phyloP scores from a whole-genome alignment of 2,113 vertebrate species.

The Gambusia affinis region DNA sequence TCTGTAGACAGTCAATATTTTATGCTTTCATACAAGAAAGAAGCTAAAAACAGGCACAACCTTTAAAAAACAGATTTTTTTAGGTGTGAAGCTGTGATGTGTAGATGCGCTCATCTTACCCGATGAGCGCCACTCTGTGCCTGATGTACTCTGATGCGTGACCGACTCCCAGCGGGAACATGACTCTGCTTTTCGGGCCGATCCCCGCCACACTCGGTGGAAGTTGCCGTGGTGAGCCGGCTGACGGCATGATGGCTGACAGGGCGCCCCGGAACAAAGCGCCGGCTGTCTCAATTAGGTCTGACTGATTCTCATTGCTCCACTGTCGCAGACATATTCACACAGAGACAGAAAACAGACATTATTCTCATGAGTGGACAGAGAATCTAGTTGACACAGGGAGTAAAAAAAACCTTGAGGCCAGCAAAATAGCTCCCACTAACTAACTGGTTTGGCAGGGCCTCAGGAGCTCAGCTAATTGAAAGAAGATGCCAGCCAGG shows the following conservation, averaged over 20 bases:
- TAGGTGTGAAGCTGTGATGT: not conserved
- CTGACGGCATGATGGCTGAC: slow-evolving; percentile 86
- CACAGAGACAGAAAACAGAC: slow-evolving; percentile 47
- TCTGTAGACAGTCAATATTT: not conserved
- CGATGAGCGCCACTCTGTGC: slow-evolving; percentile 90
- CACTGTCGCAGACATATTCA: slow-evolving; percentile 80
- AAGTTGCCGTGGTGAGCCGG: slow-evolving; percentile 88
- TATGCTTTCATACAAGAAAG: not conserved
- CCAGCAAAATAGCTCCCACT: slow-evolving; percentile 54
- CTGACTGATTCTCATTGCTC: slow-evolving; percentile 93
- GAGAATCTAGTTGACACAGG: slow-evolving; percentile 68
- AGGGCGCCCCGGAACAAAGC: slow-evolving; percentile 84
- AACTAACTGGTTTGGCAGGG: slow-evolving; percentile 72
- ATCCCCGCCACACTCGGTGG: slow-evolving; percentile 90
- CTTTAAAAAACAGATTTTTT: not conserved
- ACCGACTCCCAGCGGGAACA: slow-evolving; percentile 92
- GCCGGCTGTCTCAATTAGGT: slow-evolving; percentile 87
- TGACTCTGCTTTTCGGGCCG: slow-evolving; percentile 85
- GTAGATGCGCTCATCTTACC: slow-evolving; percentile 78
- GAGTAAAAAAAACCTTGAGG: slow-evolving; percentile 62
- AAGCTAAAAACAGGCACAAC: not conserved
- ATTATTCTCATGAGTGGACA: slow-evolving; percentile 54
- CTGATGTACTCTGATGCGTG: slow-evolving; percentile 92
- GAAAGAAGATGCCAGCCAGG: slow-evolving; percentile 78
- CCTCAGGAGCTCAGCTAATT: slow-evolving; percentile 68